These are phyloP conservation scores for Drosophila colorata DNA, from an alignment of 2,888 invertebrate species.

Conservation along the genomic window DNA sequence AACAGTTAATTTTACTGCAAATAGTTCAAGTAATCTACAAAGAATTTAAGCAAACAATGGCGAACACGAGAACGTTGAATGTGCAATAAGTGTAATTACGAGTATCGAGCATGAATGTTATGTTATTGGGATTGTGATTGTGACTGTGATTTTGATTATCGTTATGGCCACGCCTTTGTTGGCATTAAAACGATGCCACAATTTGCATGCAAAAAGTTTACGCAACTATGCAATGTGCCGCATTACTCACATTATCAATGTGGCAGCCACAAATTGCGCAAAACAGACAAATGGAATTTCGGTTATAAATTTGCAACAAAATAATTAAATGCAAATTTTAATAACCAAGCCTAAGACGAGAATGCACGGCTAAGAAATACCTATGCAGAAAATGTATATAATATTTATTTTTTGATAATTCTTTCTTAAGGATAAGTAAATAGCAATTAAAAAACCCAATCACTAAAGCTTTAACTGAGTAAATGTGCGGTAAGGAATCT, in stretches of 20 bases:
- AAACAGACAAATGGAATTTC: conserved; percentile 57
- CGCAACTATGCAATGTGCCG: conserved; percentile 25
- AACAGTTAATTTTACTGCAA: conserved; percentile 19
- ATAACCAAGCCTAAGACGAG: conserved; percentile 27
- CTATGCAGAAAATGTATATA: neutral
- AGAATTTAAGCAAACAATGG: conserved; percentile 24
- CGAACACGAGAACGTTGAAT: conserved; percentile 22
- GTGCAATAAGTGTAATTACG: conserved; percentile 28
- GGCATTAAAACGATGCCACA: conserved; percentile 31
- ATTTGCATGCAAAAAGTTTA: conserved; percentile 30
- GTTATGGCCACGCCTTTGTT: conserved; percentile 26
- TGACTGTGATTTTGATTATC: conserved; percentile 34
- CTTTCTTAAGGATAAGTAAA: too few species aligned
- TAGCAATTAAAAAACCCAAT: too few species aligned
- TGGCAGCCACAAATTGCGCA: conserved; percentile 63
- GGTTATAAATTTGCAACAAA: conserved; percentile 49
- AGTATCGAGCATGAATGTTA: conserved; percentile 24
- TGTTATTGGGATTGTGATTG: conserved; percentile 35
- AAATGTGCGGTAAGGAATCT: too few species aligned
- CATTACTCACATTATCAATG: conserved; percentile 54
- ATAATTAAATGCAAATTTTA: conserved; percentile 76
- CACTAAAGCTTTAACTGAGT: too few species aligned
- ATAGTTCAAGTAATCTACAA: conserved; percentile 32
- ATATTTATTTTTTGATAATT: neutral
- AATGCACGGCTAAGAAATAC: conserved; percentile 1